Percentiles rank a stretch among this genome's conserved stretches.
phyloP scores from a whole-genome alignment of 2,797 vertebrate genomes.

The Chelonia mydas region DNA sequence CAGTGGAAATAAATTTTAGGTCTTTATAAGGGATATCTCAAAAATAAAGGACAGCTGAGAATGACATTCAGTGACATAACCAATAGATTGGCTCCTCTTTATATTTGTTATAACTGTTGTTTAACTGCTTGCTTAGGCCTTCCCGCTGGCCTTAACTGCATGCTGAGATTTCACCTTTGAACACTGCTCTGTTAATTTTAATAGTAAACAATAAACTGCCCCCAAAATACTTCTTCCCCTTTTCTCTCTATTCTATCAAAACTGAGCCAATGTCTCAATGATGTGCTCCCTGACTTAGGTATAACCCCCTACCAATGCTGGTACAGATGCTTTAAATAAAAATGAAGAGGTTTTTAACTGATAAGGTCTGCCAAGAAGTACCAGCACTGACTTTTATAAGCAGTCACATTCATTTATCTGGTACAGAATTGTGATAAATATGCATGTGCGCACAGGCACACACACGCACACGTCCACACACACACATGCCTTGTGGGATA shows the following conservation, averaged over 20 bases:
- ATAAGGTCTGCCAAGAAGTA: not conserved
- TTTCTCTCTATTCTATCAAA: constrained; percentile 42
- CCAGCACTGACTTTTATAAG: not conserved
- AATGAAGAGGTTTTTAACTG: not conserved
- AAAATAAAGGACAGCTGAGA: constrained; percentile 33
- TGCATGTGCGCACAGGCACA: rapidly evolving
- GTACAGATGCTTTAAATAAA: not conserved
- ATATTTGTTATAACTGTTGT: constrained; percentile 59
- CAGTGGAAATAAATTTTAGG: not conserved
- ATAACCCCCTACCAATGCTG: not conserved
- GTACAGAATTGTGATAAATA: not conserved
- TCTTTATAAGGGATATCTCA: not conserved
- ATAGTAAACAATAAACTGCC: constrained; percentile 60
- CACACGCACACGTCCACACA: too few relatives aligned
- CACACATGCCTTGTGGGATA: not conserved
- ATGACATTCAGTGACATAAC: not conserved
- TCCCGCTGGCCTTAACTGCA: constrained; percentile 42
- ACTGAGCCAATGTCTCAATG: not conserved
- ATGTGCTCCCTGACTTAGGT: not conserved
- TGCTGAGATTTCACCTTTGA: constrained; percentile 68
- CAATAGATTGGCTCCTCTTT: constrained; percentile 56
- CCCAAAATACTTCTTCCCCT: constrained; percentile 47
- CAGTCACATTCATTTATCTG: not conserved
- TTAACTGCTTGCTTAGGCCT: constrained; percentile 54
- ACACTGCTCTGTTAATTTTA: constrained; percentile 55